Percentiles rank a stretch among this genome's conserved stretches.
Evolutionary conservation across 2,888 invertebrate species (phyloP).

Genomic region (Drosophila sordidula): DNA sequence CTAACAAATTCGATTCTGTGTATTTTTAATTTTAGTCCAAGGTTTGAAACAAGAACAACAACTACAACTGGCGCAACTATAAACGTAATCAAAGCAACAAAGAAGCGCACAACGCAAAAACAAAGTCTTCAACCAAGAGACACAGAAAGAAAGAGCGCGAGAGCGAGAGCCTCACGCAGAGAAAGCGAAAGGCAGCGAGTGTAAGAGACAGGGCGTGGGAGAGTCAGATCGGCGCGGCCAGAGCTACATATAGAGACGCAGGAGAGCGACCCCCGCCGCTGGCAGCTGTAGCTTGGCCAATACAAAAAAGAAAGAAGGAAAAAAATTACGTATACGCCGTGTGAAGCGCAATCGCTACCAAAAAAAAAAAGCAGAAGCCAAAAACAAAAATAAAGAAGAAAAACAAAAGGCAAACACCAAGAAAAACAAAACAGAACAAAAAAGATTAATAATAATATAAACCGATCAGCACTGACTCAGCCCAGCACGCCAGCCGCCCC

Average conservation of each 20-base stretch:
- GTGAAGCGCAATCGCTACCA: conserved; percentile 57
- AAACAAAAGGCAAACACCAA: background rate
- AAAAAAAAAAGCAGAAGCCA: conserved; percentile 18
- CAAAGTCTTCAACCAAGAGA: conserved; percentile 54
- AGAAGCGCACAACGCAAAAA: conserved; percentile 53
- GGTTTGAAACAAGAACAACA: conserved; percentile 79
- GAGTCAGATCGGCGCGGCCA: conserved; percentile 24
- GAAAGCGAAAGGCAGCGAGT: background rate
- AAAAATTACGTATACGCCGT: conserved; percentile 72
- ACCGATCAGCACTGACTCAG: conserved; percentile 45
- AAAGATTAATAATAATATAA: conserved; percentile 43
- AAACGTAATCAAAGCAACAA: conserved; percentile 66
- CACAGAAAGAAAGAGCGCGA: conserved; percentile 1
- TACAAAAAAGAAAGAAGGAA: conserved; percentile 1
- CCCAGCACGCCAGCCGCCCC: background rate
- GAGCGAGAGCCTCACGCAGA: conserved; percentile 1
- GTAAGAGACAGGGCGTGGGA: conserved; percentile 8
- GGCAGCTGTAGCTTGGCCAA: conserved; percentile 57
- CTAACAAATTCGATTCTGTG: conserved; percentile 73
- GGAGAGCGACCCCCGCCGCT: conserved; percentile 3
- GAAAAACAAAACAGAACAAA: conserved; percentile 6
- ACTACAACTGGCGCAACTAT: conserved; percentile 40
- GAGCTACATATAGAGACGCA: conserved; percentile 13
- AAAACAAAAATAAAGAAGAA: conserved; percentile 23
- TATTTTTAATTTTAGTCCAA: conserved; percentile 84